These are phyloP conservation scores for Mongoloraphidia duomilia DNA, from an alignment of 2,888 invertebrate genomes.

Conservation along the genomic window DNA sequence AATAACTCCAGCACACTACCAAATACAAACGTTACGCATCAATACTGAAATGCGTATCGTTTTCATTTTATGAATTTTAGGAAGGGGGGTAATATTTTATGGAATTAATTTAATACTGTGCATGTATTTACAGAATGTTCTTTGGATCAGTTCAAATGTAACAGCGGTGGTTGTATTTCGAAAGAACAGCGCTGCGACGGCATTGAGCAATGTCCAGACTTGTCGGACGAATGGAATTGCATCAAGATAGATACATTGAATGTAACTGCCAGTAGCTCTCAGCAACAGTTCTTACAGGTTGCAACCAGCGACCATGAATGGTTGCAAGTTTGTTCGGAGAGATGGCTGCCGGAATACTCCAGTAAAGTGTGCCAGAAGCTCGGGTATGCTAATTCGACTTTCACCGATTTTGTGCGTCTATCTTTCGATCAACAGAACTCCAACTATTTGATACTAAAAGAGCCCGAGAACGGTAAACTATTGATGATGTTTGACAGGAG, in stretches of 20 bases:
- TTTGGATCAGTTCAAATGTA: constrained; percentile 39
- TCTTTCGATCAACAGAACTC: constrained; percentile 11
- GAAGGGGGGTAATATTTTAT: no score
- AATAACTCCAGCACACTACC: no score
- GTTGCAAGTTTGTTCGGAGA: constrained; percentile 35
- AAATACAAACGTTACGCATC: no score
- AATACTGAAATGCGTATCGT: no score
- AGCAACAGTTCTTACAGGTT: constrained; percentile 14
- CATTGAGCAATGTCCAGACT: constrained; percentile 41
- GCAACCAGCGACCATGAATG: constrained; percentile 23
- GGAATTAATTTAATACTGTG: no score
- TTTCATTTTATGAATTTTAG: no score
- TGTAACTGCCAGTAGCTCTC: constrained; percentile 1
- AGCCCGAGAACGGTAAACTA: constrained; percentile 22
- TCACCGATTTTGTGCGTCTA: constrained; percentile 23
- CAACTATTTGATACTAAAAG: constrained; percentile 18
- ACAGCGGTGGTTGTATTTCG: constrained; percentile 41
- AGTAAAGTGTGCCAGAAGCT: constrained; percentile 37
- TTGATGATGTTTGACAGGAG: constrained; percentile 31
- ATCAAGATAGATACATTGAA: constrained; percentile 16
- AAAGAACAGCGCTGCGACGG: constrained; percentile 40
- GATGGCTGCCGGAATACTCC: constrained; percentile 37
- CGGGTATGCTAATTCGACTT: constrained; percentile 33
- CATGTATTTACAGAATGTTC: constrained; percentile 30
- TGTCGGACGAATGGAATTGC: constrained; percentile 48